Percentiles rank a stretch among this genome's conserved stretches.
These are phyloP conservation scores for Acleris emargana DNA, from an alignment of 2,888 invertebrate genomes.

Conservation along the genomic window DNA sequence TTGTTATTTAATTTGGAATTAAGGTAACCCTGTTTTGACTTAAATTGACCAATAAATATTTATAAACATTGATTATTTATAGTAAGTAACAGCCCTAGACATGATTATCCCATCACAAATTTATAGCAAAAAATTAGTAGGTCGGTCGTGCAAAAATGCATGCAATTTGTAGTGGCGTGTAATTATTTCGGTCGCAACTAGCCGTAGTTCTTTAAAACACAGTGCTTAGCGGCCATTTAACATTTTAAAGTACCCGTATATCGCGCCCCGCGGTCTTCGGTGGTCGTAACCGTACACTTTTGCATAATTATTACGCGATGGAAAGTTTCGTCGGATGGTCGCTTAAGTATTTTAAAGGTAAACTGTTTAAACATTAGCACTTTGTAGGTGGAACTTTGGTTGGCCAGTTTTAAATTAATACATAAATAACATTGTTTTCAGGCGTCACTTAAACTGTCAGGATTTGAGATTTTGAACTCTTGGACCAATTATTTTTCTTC, in stretches of 20 bases:
- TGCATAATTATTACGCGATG: constrained; percentile 25
- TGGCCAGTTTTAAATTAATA: not conserved
- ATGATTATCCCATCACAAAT: constrained; percentile 3
- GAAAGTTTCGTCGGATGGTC: constrained; percentile 25
- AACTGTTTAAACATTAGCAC: constrained; percentile 25
- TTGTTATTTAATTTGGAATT: too few species aligned
- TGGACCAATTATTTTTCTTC: too few species aligned
- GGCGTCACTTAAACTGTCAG: too few species aligned
- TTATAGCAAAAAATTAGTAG: constrained; percentile 32
- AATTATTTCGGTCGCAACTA: constrained; percentile 19
- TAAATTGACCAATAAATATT: not conserved
- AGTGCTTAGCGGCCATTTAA: constrained; percentile 34
- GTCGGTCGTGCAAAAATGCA: constrained; percentile 34
- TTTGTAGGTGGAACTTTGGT: constrained; percentile 10
- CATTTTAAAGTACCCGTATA: constrained; percentile 21
- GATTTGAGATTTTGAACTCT: too few species aligned
- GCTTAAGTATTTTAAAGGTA: constrained; percentile 13
- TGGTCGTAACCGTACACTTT: constrained; percentile 20
- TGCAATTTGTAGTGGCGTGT: constrained; percentile 26
- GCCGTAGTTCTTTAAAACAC: constrained; percentile 19
- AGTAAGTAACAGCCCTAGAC: constrained; percentile 19
- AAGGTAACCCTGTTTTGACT: too few species aligned
- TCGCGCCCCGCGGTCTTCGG: constrained; percentile 28
- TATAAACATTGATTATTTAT: not conserved
- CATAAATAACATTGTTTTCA: too few species aligned